Evolutionary conservation across 2,888 invertebrate genomes (phyloP).

Genomic region (Noctua janthe): DNA sequence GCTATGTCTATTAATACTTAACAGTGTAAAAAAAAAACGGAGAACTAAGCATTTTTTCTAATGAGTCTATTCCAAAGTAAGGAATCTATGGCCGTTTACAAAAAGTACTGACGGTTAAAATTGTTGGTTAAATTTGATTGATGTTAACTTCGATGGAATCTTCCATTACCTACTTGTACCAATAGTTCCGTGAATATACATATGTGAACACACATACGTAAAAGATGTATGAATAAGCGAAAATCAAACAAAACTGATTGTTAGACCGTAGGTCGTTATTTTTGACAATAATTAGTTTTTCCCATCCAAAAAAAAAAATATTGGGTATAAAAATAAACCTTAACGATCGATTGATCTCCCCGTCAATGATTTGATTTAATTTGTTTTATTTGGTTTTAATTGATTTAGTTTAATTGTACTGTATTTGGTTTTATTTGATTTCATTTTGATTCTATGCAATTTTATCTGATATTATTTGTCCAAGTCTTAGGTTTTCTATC

Average conservation of each 20-base stretch:
- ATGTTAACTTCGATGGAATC: slow-evolving; percentile 6
- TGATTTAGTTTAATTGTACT: too few species aligned
- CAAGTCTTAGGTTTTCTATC: too few species aligned
- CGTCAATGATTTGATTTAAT: too few species aligned
- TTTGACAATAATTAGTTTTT: not conserved
- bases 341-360: too few species aligned
- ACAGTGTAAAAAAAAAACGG: not conserved
- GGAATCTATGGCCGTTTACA: slow-evolving; percentile 1
- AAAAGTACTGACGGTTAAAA: slow-evolving; percentile 15
- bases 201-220: not conserved
- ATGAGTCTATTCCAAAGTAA: not conserved
- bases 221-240: slow-evolving; percentile 2
- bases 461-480: too few species aligned
- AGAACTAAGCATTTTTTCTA: slow-evolving; percentile 6
- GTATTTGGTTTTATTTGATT: too few species aligned
- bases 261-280: not conserved
- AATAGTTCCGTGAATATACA: not conserved
- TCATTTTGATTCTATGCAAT: too few species aligned
- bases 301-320: too few species aligned
- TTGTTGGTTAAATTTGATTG: not conserved
- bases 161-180: slow-evolving; percentile 12
- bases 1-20: slow-evolving; percentile 19
- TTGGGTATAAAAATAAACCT: too few species aligned
- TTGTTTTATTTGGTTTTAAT: too few species aligned
- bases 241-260: not conserved